These are phyloP conservation scores for Synergus laeviventris DNA, from an alignment of 2,888 invertebrate species.

Conservation along the genomic window DNA sequence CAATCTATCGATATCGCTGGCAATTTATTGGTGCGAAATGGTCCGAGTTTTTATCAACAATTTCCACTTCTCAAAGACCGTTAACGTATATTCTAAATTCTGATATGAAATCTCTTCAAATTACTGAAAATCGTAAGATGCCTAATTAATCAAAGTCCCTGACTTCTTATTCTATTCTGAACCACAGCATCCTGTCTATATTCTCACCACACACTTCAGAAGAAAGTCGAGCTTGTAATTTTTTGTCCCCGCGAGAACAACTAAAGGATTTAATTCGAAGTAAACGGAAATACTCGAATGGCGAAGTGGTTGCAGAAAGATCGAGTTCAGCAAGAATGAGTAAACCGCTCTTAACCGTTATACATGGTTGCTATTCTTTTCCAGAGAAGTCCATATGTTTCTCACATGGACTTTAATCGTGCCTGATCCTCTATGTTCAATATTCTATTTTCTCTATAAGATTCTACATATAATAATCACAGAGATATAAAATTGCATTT, in stretches of 20 bases:
- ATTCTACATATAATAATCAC: neutral
- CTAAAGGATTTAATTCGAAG: constrained; percentile 33
- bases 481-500: neutral
- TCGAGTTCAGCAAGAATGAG: constrained; percentile 36
- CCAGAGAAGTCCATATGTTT: constrained; percentile 7
- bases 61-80: neutral
- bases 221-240: constrained; percentile 28
- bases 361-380: constrained; percentile 29
- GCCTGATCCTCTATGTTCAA: constrained; percentile 4
- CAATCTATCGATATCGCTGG: neutral
- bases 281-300: constrained; percentile 25
- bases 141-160: neutral
- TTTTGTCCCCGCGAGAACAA: constrained; percentile 26
- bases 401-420: constrained; percentile 15
- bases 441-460: neutral
- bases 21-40: neutral
- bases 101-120: no score
- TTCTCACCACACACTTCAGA: constrained; percentile 28
- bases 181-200: constrained; percentile 5
- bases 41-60: neutral
- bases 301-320: constrained; percentile 10
- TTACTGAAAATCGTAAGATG: neutral
- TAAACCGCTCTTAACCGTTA: constrained; percentile 38
- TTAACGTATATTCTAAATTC: neutral
- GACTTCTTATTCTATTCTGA: constrained; percentile 13